Percentiles rank a stretch among this genome's conserved stretches.
Conservation (phyloP, 2,113 vertebrate species). For the Caranx ignobilis region DNA sequence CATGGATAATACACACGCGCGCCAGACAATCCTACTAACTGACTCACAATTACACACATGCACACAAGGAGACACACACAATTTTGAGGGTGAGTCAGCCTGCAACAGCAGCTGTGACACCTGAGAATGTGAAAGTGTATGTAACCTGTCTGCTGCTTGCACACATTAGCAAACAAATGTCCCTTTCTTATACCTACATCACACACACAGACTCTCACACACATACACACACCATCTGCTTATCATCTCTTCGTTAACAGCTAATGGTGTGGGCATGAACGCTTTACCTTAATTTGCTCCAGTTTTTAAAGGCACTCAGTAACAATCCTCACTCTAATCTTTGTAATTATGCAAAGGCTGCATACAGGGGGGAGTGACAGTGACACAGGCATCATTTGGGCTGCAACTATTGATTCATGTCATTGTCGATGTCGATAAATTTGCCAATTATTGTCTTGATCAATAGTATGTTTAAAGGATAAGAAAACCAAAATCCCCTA, state of each 20-base stretch:
- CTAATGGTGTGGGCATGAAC: constrained; percentile 8
- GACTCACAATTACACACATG: background rate
- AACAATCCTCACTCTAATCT: background rate
- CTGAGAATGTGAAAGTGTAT: constrained; percentile 47
- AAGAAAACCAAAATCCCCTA: background rate
- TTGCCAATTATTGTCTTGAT: background rate
- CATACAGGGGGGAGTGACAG: background rate
- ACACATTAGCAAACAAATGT: constrained; percentile 1
- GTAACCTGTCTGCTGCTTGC: constrained; percentile 28
- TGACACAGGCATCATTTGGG: background rate
- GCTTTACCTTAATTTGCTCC: constrained; percentile 21
- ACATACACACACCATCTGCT: constrained; percentile 30
- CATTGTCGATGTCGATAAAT: background rate
- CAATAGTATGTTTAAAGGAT: background rate
- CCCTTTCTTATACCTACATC: background rate
- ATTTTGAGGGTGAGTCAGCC: background rate
- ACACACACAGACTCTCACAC: too few relatives aligned
- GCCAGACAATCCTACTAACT: constrained; percentile 29
- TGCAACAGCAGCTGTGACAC: constrained; percentile 44
- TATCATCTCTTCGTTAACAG: constrained; percentile 16
- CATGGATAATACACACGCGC: constrained; percentile 14
- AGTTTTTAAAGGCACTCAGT: background rate
- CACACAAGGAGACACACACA: background rate
- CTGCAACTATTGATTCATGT: background rate
- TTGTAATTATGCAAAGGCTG: background rate